phyloP scores from a whole-genome alignment of 2,888 invertebrate genomes.

The Clusia tigrina region DNA sequence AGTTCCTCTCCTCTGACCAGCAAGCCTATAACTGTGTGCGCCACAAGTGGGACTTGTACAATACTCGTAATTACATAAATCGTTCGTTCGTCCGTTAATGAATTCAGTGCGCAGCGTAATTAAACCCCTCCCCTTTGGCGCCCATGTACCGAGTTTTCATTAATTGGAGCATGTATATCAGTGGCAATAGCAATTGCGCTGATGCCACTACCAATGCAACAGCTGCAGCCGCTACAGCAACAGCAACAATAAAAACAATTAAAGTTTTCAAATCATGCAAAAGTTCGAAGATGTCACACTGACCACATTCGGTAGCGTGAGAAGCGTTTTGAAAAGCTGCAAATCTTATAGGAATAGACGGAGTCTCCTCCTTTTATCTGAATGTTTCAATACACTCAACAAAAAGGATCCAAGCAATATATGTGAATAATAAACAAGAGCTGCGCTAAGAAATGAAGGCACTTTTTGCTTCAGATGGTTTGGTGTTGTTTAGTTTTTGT shows the following conservation, averaged over 20 bases:
- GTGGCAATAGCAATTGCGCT: background rate
- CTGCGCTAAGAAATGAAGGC: no score
- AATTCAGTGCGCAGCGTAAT: slow-evolving; percentile 30
- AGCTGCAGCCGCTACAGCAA: background rate
- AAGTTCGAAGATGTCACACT: slow-evolving; percentile 64
- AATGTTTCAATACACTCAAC: background rate
- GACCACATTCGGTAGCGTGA: slow-evolving; percentile 59
- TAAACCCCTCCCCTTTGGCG: slow-evolving; percentile 18
- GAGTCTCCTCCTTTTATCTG: background rate
- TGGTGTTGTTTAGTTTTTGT: no score
- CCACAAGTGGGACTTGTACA: no score
- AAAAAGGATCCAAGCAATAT: no score
- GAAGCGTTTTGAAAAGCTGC: slow-evolving; percentile 48
- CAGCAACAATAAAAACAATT: slow-evolving; percentile 48
- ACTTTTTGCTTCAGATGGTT: no score
- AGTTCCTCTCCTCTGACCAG: no score
- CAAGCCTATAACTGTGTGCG: no score
- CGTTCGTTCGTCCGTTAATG: slow-evolving; percentile 29
- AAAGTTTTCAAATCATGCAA: slow-evolving; percentile 63
- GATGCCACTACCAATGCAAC: background rate
- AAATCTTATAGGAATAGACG: slow-evolving; percentile 2
- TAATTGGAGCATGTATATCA: background rate
- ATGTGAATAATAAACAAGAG: no score
- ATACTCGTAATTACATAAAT: slow-evolving; percentile 37
- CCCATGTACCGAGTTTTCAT: background rate